A percentile compares a stretch with the other conserved stretches of the same genome.
Evolutionary conservation across 2,113 vertebrate species (phyloP).

Genomic region (Seriola aureovittata): DNA sequence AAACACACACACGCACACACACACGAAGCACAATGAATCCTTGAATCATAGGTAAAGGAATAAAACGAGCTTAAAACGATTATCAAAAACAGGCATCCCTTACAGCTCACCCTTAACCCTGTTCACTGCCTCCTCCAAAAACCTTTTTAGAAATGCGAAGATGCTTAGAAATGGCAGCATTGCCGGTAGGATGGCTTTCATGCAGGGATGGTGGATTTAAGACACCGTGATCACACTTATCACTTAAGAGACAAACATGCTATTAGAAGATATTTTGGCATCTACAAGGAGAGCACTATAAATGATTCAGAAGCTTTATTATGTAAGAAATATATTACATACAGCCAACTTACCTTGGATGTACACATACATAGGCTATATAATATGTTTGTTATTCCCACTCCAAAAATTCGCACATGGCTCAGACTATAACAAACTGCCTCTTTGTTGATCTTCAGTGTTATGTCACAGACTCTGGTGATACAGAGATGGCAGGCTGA

Average conservation of each 20-base stretch:
- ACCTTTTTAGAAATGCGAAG: conserved; percentile 65
- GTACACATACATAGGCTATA: background rate
- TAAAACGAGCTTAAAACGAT: conserved; percentile 46
- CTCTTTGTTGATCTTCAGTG: background rate
- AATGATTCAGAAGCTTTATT: conserved; percentile 39
- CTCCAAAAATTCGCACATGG: background rate
- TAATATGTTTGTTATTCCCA: background rate
- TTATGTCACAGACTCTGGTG: background rate
- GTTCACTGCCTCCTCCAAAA: conserved; percentile 65
- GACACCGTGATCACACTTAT: conserved; percentile 46
- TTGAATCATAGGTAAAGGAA: conserved; percentile 50
- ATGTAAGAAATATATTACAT: conserved; percentile 12
- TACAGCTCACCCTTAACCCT: conserved; percentile 68
- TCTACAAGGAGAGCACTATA: conserved; percentile 24
- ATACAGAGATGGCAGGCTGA: background rate
- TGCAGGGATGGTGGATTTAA: conserved; percentile 57
- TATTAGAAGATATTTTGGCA: conserved; percentile 56
- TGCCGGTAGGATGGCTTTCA: conserved; percentile 50
- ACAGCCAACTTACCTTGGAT: background rate
- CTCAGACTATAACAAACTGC: background rate
- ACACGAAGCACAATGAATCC: conserved; percentile 26
- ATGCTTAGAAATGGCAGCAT: conserved; percentile 52
- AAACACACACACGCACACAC: background rate
- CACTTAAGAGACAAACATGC: conserved; percentile 28
- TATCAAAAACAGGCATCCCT: conserved; percentile 70